Evolutionary conservation across 1,140 invertebrate species (phyloP).

Genomic region (Aphis gossypii): DNA sequence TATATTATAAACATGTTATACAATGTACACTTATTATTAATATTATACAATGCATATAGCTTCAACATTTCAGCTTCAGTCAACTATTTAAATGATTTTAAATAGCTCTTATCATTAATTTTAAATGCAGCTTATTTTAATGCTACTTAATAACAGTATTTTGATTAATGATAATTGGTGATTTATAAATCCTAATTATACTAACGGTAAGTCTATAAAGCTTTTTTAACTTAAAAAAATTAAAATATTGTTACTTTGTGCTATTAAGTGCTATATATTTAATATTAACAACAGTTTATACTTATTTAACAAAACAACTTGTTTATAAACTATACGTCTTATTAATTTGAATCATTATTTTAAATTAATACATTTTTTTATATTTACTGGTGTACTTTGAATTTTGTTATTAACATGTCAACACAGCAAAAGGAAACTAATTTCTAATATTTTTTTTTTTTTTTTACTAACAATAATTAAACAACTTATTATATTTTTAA

Average conservation of each 20-base stretch:
- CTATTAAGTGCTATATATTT: not conserved
- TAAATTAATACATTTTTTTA: not conserved
- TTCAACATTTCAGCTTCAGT: constrained; percentile 22
- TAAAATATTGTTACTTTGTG: not conserved
- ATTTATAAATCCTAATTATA: constrained; percentile 4
- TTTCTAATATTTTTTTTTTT: not conserved
- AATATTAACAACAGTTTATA: not conserved
- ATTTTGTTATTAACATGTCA: not conserved
- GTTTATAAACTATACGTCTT: not conserved
- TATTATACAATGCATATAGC: not conserved
- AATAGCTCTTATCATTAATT: not conserved
- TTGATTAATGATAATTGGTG: not conserved
- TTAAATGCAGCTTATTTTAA: not conserved
- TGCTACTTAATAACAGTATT: constrained; percentile 7
- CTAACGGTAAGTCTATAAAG: constrained; percentile 32
- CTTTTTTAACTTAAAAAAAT: not conserved
- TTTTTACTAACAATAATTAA: no score
- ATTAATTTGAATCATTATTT: not conserved
- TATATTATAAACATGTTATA: not conserved
- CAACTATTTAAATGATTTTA: not conserved
- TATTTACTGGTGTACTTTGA: not conserved
- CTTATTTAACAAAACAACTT: not conserved
- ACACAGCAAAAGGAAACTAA: not conserved
- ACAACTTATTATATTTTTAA: not conserved
- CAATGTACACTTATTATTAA: not conserved